Percentiles rank a stretch among this genome's conserved stretches.
These are phyloP conservation scores for Lipophrys pholis DNA, from an alignment of 2,113 vertebrate species.

Conservation along the genomic window DNA sequence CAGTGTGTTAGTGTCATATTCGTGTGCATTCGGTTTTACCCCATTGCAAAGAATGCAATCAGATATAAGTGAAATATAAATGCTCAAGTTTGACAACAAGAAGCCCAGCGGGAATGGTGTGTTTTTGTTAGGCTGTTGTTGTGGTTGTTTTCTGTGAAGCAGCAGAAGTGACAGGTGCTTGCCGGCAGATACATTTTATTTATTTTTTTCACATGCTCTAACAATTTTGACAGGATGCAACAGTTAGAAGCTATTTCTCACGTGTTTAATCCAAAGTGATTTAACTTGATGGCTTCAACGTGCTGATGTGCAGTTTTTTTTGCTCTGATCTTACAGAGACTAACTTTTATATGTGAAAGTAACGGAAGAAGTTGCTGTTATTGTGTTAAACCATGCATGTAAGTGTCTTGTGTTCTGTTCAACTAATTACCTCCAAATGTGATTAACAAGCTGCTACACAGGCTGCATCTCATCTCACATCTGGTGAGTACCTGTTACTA, in stretches of 20 bases:
- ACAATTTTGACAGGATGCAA: slow-evolving; percentile 7
- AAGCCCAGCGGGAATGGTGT: neutral
- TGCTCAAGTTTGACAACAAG: neutral
- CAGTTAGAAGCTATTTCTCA: neutral
- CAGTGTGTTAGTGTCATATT: too few species aligned
- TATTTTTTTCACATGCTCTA: neutral
- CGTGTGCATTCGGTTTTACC: neutral
- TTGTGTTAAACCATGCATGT: slow-evolving; percentile 4
- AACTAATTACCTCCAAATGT: slow-evolving; percentile 7
- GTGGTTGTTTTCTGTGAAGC: neutral
- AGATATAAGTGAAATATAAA: neutral
- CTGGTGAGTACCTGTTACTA: slow-evolving; percentile 24
- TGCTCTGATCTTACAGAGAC: neutral
- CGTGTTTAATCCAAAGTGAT: neutral
- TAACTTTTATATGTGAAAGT: neutral
- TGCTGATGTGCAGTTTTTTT: neutral
- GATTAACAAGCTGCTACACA: neutral
- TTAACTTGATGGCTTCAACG: neutral
- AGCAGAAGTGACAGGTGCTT: neutral
- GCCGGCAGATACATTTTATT: neutral
- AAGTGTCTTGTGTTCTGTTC: neutral
- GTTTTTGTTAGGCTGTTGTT: slow-evolving; percentile 1
- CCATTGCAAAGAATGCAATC: neutral
- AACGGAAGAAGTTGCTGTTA: neutral
- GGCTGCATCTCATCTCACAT: slow-evolving; percentile 7